Percentiles rank a stretch among this genome's conserved stretches.
Conservation (phyloP, 2,797 vertebrate species). For the Fundulus diaphanus region DNA sequence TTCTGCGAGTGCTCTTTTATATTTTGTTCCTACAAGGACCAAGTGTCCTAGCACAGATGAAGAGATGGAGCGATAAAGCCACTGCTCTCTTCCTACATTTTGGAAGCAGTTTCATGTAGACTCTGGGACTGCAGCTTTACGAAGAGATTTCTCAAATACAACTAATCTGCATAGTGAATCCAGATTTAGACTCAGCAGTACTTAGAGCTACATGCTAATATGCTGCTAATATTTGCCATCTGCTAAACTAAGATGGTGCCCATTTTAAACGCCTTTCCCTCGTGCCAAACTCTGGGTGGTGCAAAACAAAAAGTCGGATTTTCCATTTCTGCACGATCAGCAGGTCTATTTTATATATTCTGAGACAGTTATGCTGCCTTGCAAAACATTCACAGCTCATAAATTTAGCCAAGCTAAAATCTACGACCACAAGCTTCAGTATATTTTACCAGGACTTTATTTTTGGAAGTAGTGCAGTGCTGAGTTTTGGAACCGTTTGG, state of each 20-base stretch:
- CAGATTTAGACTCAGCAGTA: background rate
- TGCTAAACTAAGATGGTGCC: background rate
- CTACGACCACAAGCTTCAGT: background rate
- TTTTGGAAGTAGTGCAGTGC: background rate
- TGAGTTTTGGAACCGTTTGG: background rate
- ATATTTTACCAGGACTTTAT: background rate
- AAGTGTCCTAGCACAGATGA: constrained; percentile 29
- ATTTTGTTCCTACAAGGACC: constrained; percentile 38
- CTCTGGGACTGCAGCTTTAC: constrained; percentile 2
- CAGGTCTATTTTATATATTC: background rate
- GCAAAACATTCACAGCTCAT: background rate
- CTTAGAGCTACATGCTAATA: constrained; percentile 6
- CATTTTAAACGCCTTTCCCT: background rate
- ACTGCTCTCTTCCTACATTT: constrained; percentile 11
- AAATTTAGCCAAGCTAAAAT: background rate
- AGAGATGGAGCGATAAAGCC: constrained; percentile 27
- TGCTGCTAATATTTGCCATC: constrained; percentile 2
- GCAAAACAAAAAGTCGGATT: constrained; percentile 1
- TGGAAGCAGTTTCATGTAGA: constrained; percentile 17
- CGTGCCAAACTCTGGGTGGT: background rate
- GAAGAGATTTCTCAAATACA: constrained; percentile 2
- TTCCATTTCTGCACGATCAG: background rate
- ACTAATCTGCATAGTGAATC: constrained; percentile 1
- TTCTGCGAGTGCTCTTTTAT: constrained; percentile 18
- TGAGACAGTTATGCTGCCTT: background rate